phyloP scores from a whole-genome alignment of 2,797 vertebrate genomes.

The Morelia viridis region DNA sequence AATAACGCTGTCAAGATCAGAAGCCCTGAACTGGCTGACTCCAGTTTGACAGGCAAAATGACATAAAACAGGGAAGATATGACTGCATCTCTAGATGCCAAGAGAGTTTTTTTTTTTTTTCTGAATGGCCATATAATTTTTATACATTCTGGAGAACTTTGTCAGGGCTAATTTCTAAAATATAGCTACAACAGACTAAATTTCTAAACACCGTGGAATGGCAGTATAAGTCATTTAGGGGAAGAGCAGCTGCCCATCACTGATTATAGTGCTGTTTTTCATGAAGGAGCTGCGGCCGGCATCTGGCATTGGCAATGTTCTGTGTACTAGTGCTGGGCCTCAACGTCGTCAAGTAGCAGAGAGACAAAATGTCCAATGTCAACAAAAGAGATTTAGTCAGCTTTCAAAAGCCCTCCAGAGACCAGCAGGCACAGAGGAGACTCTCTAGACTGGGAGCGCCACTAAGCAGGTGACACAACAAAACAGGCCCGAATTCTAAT shows the following conservation, averaged over 20 bases:
- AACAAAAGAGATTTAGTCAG: slow-evolving; percentile 3
- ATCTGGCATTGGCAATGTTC: neutral
- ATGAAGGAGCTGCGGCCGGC: neutral
- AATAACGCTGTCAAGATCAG: neutral
- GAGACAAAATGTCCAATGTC: neutral
- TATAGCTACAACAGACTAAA: neutral
- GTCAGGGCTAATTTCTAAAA: neutral
- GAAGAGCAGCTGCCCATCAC: neutral
- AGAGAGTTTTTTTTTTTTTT: neutral
- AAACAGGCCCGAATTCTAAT: neutral
- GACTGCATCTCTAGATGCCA: neutral
- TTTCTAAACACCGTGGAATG: neutral
- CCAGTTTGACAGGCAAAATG: neutral
- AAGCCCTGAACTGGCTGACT: neutral
- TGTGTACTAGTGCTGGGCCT: neutral
- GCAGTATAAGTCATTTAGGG: neutral
- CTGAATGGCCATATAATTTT: neutral
- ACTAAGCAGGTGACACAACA: neutral
- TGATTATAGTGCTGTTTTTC: neutral
- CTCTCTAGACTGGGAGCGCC: neutral
- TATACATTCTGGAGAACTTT: neutral
- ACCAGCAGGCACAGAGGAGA: neutral
- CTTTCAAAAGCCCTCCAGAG: neutral
- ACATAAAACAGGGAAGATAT: neutral
- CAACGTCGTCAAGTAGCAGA: neutral